Evolutionary conservation across 2,113 vertebrate genomes (phyloP).

Genomic region (Etheostoma spectabile): DNA sequence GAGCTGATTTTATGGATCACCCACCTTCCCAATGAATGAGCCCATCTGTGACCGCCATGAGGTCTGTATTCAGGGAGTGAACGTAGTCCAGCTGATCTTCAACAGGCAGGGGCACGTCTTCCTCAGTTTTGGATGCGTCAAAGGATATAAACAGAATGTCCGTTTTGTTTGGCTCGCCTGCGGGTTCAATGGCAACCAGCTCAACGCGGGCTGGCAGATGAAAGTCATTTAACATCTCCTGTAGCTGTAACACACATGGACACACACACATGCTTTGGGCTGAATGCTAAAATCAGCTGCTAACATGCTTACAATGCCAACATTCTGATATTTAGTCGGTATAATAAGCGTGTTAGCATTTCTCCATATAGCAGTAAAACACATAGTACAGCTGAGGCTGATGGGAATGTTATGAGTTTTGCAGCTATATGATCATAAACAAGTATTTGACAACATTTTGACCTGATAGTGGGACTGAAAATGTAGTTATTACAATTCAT

Average conservation of each 20-base stretch:
- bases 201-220: slow-evolving; percentile 31
- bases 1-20: not conserved
- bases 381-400: too few relatives aligned
- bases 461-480: too few relatives aligned
- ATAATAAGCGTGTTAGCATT: too few relatives aligned
- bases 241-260: slow-evolving; percentile 54
- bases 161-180: slow-evolving; percentile 25
- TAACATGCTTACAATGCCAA: too few relatives aligned
- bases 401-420: too few relatives aligned
- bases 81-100: slow-evolving; percentile 58
- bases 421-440: too few relatives aligned
- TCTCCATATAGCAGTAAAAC: too few relatives aligned
- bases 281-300: too few relatives aligned
- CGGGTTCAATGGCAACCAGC: slow-evolving; percentile 40
- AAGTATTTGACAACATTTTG: too few relatives aligned
- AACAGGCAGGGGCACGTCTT: slow-evolving; percentile 26
- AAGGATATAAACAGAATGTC: slow-evolving; percentile 56
- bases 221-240: slow-evolving; percentile 59
- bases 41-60: slow-evolving; percentile 50
- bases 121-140: slow-evolving; percentile 24
- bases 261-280: too few relatives aligned
- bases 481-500: too few relatives aligned
- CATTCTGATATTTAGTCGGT: too few relatives aligned
- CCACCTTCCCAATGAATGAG: slow-evolving; percentile 76
- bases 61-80: slow-evolving; percentile 1